Conservation (phyloP, 2,113 vertebrate species). For the Rhombomys opimus region DNA sequence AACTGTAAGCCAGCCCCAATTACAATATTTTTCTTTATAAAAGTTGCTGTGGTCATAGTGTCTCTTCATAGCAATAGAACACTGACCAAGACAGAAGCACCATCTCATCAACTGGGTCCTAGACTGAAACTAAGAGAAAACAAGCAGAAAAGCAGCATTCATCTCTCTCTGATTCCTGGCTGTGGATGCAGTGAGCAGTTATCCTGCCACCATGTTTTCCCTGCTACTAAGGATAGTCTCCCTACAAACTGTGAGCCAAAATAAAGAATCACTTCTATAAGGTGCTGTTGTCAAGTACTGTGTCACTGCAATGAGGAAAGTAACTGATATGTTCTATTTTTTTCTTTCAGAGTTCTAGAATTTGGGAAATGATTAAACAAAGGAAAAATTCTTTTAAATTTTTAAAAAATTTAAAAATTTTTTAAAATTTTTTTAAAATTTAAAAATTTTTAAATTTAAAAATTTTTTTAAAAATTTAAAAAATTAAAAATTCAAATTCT, state of each 20-base stretch:
- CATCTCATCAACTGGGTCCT: too few relatives aligned
- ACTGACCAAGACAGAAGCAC: not conserved
- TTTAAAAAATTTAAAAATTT: too few relatives aligned
- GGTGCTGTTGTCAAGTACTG: not conserved
- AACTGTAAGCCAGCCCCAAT: not conserved
- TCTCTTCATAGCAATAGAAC: not conserved
- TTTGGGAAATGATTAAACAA: constrained; percentile 35
- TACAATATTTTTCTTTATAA: not conserved
- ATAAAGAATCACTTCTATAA: not conserved
- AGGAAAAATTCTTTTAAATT: constrained; percentile 45
- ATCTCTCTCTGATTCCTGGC: not conserved
- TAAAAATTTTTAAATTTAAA: too few relatives aligned
- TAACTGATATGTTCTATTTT: not conserved
- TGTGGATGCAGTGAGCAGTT: not conserved
- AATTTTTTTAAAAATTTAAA: too few relatives aligned
- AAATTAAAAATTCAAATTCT: constrained; percentile 53
- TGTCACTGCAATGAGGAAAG: not conserved
- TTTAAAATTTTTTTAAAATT: too few relatives aligned
- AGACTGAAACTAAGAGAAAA: not conserved
- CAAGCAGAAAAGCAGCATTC: not conserved
- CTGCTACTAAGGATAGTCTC: not conserved
- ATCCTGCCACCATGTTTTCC: not conserved
- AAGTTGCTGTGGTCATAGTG: too few relatives aligned
- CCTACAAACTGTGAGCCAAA: not conserved
- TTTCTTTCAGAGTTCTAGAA: constrained; percentile 27